Base-by-base conservation (phyloP, 2,113 vertebrate genomes). In the Cyprinodon brontotheroides region DNA sequence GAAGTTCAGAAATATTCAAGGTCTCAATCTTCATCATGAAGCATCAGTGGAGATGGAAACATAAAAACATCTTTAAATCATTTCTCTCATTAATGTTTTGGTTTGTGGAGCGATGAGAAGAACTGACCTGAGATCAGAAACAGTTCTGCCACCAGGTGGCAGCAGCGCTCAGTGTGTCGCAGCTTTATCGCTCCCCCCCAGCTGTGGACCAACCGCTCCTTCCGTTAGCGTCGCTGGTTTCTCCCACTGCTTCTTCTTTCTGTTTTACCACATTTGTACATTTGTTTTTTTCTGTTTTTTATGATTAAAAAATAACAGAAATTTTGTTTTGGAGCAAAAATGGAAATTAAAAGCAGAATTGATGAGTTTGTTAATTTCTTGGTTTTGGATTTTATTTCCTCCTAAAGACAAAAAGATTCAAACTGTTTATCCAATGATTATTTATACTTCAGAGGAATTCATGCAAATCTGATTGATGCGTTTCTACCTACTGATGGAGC, bases 251-350 rank as follows among this genome's bases (percentile, higher is more conserved):
- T 53, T 64, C 68, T 48, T 29, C 37, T 59, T 43, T 69, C 71
- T 36, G 82, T 86, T 88, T 90, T 87, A 85, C 68, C 80, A 87
- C 72, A 82, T 90, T 89, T 89, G 63, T 90, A 88, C 20, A 17
- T 40, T 72, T 47, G 38, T 40, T 68, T 82, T 85, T 86, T 61
- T 39, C 22, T 78, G 88, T 90, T 90, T 68, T 89, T 86, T 68
- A 75, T 83, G 74, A 81, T 83, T 74, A 14, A 53, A 70, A 59
- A 63, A 70, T 50, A 43, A 65, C 50, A 63, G 10, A 77, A 77
- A 11, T 14, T 70, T 86, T 88, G 59, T 77, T 79, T 87, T 70
- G 63, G 73, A 67, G 50, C 65, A 74, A 75, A 83, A 47, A 75
- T 65, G n/a, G 70, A 73, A 71, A 87, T 81, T 75, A 88, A 89